Percentiles rank a stretch among this genome's conserved stretches.
These are phyloP conservation scores for Abrostola triplasia DNA, from an alignment of 2,888 invertebrate genomes.

Conservation along the genomic window DNA sequence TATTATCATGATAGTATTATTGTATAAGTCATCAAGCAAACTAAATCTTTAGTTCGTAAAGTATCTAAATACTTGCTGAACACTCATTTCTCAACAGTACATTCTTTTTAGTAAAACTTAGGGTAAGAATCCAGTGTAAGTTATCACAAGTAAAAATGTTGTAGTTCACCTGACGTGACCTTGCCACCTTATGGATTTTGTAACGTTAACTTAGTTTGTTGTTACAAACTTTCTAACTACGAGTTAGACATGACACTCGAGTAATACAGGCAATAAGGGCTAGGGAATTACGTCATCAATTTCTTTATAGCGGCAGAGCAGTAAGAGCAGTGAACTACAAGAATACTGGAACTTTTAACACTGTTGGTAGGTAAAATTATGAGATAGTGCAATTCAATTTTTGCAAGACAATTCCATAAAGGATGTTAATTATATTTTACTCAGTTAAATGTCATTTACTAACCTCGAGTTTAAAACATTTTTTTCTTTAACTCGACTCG, in stretches of 20 bases:
- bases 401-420: too few species aligned
- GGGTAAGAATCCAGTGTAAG: constrained; percentile 37
- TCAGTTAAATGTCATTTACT: too few species aligned
- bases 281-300: constrained; percentile 58
- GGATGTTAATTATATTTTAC: background rate
- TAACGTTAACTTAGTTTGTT: constrained; percentile 62
- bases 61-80: constrained; percentile 40
- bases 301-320: constrained; percentile 47
- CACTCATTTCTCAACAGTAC: constrained; percentile 42
- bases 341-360: constrained; percentile 36
- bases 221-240: constrained; percentile 59
- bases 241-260: constrained; percentile 61
- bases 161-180: constrained; percentile 56
- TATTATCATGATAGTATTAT: constrained; percentile 12
- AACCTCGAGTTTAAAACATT: too few species aligned
- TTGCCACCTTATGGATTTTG: constrained; percentile 60
- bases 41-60: constrained; percentile 25
- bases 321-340: constrained; percentile 26
- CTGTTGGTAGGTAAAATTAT: constrained; percentile 30
- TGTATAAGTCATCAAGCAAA: constrained; percentile 17
- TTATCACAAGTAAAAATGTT: constrained; percentile 50
- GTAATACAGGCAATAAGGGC: constrained; percentile 54
- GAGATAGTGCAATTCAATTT: background rate
- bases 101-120: constrained; percentile 34
- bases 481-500: too few species aligned